Percentiles rank a stretch among this genome's conserved stretches.
Conservation (phyloP, 2,888 invertebrate genomes). For the Andrena chrysosceles region DNA sequence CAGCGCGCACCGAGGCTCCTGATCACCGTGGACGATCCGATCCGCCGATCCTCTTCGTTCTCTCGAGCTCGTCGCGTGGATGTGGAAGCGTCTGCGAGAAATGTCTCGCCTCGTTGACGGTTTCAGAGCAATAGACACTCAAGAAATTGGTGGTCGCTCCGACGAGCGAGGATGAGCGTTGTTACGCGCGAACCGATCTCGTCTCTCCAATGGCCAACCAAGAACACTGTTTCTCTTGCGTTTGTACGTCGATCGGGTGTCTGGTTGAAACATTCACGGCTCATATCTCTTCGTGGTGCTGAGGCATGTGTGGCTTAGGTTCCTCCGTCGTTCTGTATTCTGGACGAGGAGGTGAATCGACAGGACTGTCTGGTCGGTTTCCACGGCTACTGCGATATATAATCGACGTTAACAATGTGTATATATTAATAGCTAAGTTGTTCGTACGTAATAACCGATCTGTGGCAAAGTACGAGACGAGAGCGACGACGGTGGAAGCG, state of each 20-base stretch:
- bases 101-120: conserved; percentile 25
- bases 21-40: neutral
- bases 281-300: neutral
- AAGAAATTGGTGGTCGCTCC: neutral
- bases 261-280: neutral
- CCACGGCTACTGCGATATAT: conserved; percentile 2
- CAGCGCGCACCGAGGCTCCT: conserved; percentile 16
- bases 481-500: conserved; percentile 23
- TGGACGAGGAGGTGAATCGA: neutral
- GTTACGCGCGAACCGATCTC: conserved; percentile 1
- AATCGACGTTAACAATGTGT: conserved; percentile 2
- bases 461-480: conserved; percentile 37
- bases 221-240: neutral
- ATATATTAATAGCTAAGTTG: neutral
- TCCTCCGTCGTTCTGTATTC: neutral
- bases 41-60: neutral
- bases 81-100: conserved; percentile 1
- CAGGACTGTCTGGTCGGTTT: neutral
- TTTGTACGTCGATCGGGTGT: neutral
- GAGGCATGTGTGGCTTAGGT: neutral
- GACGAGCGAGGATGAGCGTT: neutral
- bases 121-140: conserved; percentile 38
- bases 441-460: neutral
- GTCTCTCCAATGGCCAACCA: neutral
- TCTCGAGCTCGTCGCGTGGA: conserved; percentile 25